These are phyloP conservation scores for Bolinopsis microptera DNA, from an alignment of 37 sponge, comb jelly and placozoan genomes.

Conservation along the genomic window DNA sequence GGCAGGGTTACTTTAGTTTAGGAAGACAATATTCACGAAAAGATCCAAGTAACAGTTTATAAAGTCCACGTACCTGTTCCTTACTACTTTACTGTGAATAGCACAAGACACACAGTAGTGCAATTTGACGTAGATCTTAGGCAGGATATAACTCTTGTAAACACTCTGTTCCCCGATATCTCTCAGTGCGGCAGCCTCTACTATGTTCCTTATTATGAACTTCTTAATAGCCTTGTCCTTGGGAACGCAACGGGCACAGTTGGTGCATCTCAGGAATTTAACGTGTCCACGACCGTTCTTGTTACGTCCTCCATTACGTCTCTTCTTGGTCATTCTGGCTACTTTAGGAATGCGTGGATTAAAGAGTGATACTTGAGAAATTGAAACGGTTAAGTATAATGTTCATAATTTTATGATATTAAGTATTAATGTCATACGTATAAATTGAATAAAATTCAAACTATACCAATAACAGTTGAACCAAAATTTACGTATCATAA, in stretches of 20 bases:
- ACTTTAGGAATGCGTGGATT: no score
- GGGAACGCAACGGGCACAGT: slow-evolving; percentile 88
- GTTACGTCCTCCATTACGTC: slow-evolving; percentile 93
- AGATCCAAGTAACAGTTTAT: not conserved
- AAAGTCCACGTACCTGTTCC: slow-evolving; percentile 77
- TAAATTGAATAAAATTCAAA: no score
- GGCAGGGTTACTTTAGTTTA: no score
- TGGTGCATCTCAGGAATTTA: slow-evolving; percentile 91
- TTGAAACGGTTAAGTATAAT: no score
- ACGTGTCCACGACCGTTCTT: slow-evolving; percentile 98
- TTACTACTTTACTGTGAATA: slow-evolving; percentile 93
- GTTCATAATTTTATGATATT: no score
- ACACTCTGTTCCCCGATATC: slow-evolving; percentile 93
- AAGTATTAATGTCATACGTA: no score
- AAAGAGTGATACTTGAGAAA: no score
- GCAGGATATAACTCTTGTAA: slow-evolving; percentile 76
- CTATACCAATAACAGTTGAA: no score
- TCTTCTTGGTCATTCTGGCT: slow-evolving; percentile 85
- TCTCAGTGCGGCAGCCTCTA: slow-evolving; percentile 96
- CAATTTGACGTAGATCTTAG: slow-evolving; percentile 90
- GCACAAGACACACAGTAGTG: slow-evolving; percentile 99
- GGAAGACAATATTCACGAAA: no score
- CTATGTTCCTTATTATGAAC: slow-evolving; percentile 90
- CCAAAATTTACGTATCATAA: no score
- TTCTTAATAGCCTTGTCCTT: slow-evolving; percentile 95